Conservation (phyloP, 2,797 vertebrate species). For the Enteromius anoplus region DNA sequence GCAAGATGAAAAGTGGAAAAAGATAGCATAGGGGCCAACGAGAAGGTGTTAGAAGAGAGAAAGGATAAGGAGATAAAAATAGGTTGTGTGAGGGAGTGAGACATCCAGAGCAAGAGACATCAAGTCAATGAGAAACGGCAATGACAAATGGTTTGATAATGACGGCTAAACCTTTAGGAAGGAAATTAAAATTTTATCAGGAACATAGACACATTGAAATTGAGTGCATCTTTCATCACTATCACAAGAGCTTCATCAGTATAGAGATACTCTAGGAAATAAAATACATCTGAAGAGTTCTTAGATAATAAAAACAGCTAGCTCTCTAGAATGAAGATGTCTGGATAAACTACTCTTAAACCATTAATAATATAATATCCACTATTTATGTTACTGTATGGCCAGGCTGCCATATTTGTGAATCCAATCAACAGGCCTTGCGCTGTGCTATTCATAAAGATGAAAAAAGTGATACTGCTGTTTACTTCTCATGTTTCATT, state of each 20-base stretch:
- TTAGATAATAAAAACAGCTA: background rate
- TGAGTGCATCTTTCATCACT: constrained; percentile 28
- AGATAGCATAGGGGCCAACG: background rate
- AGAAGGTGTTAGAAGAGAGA: background rate
- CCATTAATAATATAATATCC: background rate
- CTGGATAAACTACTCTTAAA: background rate
- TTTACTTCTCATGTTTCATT: background rate
- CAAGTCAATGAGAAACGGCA: constrained; percentile 54
- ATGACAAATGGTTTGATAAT: constrained; percentile 40
- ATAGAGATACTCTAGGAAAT: background rate
- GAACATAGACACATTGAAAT: constrained; percentile 12
- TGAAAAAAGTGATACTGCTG: background rate
- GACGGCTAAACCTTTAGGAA: constrained; percentile 26
- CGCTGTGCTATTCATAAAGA: background rate
- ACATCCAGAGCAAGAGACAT: constrained; percentile 34
- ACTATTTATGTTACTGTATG: background rate
- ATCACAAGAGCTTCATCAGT: constrained; percentile 27
- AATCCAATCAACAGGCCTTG: background rate
- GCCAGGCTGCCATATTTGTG: background rate
- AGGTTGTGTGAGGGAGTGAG: constrained; percentile 41
- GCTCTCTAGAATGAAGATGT: constrained; percentile 2
- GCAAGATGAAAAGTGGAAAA: background rate
- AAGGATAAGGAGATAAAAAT: constrained; percentile 24
- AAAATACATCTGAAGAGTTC: constrained; percentile 4
- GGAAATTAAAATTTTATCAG: constrained; percentile 32